A percentile compares a stretch with the other conserved stretches of the same genome.
Conservation (phyloP, 2,113 vertebrate species). For the Physeter macrocephalus region DNA sequence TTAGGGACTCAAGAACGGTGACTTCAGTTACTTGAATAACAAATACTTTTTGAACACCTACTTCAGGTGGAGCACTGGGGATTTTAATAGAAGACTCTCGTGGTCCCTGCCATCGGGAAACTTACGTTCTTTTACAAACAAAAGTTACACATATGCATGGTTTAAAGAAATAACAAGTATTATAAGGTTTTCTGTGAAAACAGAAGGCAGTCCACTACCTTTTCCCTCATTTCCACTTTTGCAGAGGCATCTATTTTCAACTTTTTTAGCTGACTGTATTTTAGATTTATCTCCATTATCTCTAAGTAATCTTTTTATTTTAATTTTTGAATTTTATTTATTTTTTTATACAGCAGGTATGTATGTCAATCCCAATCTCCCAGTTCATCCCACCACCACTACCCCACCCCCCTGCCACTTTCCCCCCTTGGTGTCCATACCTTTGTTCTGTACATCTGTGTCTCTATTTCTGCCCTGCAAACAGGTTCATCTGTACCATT, state of each 20-base stretch:
- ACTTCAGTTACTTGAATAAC: neutral
- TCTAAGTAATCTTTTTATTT: neutral
- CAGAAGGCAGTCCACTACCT: neutral
- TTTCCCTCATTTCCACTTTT: neutral
- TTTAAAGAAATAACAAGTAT: neutral
- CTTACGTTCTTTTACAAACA: neutral
- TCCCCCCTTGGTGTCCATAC: too few species aligned
- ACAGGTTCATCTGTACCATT: too few species aligned
- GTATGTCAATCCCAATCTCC: too few species aligned
- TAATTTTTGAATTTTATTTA: too few species aligned
- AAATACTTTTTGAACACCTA: neutral
- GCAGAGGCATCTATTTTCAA: neutral
- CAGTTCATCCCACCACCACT: too few species aligned
- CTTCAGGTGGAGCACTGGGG: neutral
- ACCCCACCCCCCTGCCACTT: too few species aligned
- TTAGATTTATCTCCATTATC: neutral
- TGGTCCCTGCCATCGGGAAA: neutral
- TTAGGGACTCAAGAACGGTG: neutral
- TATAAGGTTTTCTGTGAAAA: neutral
- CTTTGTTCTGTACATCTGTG: too few species aligned
- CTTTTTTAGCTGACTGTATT: neutral
- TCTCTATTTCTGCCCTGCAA: too few species aligned
- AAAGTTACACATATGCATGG: neutral
- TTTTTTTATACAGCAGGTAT: too few species aligned
- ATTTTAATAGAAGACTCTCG: neutral